Evolutionary conservation across 2,888 invertebrate species (phyloP), one percentile per base, ranked within the genome.

Genomic region (Creontiades dilutus): DNA sequence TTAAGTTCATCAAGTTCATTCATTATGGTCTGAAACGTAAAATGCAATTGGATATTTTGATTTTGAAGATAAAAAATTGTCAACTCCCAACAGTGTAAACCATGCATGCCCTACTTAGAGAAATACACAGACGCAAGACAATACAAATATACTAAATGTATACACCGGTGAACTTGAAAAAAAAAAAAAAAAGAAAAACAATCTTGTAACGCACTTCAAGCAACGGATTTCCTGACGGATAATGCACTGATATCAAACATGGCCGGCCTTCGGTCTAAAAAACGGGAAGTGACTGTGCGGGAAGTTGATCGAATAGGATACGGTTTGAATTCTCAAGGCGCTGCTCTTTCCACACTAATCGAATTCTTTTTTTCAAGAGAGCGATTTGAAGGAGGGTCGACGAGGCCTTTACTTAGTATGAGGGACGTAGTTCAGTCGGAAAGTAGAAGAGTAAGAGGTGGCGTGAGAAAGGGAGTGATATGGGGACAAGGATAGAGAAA

Each of bases 311-410:
- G 52, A 82, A 82, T 82, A 82, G 82, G 82, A 82, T 82, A 82
- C 52, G 82, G 82, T 82, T 82, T 82, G 82, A 52, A 82, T 82
- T 82, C 82, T 82, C 82, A 19, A 82, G 16, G 47, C 68, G 68
- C 68, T 23, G 52, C 52, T 47, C 47, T 23, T 81, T 52, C 82
- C 82, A 52, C 82, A 23, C 52, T 82, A 82, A 82, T 82, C 82
- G 82, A 82, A 82, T 82, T 82, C 82, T 82, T 82, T 82, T 82
- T 82, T 82, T 52, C 68, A 68, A 68, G 52, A 82, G 48, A 82
- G 27, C 82, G 82, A 82, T 82, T 82, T 52, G 81, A 82, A 23
- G 47, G 82, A 82, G 82, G 82, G 27, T 46, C 47, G 52, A 52
- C 47, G 82, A 52, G 27, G 78, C 48, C 82, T 82, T 82, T 52